Evolutionary conservation across 2,113 vertebrate genomes (phyloP), one percentile per base, ranked within the genome.

Genomic region (Poecile atricapillus): DNA sequence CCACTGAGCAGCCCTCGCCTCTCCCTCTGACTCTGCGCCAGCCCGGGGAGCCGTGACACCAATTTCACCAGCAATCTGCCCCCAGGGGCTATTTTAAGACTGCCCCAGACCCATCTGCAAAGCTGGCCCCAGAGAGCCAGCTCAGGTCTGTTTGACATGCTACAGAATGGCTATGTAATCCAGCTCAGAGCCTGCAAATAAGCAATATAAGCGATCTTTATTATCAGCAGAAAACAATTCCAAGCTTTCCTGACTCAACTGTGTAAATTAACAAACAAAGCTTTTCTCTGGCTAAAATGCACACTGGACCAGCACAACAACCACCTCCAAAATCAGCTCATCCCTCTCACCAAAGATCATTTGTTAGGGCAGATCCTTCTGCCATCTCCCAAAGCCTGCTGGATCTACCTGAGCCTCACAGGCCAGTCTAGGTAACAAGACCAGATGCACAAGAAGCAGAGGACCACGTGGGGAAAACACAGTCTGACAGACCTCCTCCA

Each of bases 151-250:
- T 47, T 35, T 74, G 67, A 77, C 94, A 69, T 19, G 43, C 67
- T 60, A n/a, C 28, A 39, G 75, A 73, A 19, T 0, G 0, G 27
- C 71, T 50, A 22, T 0, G 0, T 47, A 58, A 83, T 44, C 31
- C 69, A 24, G 30, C 25, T 74, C 80, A 47, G 62, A 60, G 56
- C 39, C 70, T 0, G 0, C 30, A 65, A 25, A 81, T 4, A 63
- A 78, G 37, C 0, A 0, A 33, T 31, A 21, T 2, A 37, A 63
- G 15, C 22, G 35, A 52, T 43, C 37, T 76, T 50, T 43, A 27
- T 56, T 39, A 77, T 46, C 64, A 65, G 13, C 46, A 85, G 59
- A 46, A 84, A 84, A 69, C 4, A 47, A 68, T 47, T 23, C 28
- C 16, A n/a, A 64, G 47, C 35, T 85, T 85, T 65, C 21, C 59